These are phyloP conservation scores for Calcarius ornatus DNA, from an alignment of 2,113 vertebrate species.

Conservation along the genomic window DNA sequence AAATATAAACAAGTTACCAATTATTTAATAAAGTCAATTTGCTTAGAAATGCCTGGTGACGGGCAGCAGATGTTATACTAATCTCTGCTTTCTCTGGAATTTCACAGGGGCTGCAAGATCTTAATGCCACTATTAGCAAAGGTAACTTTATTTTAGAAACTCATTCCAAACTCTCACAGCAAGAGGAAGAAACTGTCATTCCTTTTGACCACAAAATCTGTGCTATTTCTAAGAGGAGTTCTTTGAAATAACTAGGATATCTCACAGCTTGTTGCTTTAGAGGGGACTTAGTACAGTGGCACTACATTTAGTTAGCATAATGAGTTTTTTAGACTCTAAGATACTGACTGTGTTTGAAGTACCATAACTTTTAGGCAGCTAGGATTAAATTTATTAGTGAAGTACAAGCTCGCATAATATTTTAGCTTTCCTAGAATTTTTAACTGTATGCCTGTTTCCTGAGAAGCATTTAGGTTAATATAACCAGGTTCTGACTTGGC, in stretches of 20 bases:
- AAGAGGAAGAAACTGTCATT: conserved; percentile 29
- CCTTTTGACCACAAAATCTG: conserved; percentile 43
- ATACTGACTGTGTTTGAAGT: neutral
- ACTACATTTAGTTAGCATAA: conserved; percentile 47
- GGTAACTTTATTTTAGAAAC: conserved; percentile 59
- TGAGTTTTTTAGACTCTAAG: neutral
- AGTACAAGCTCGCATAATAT: neutral
- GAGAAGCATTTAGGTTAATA: neutral
- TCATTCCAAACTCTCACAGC: neutral
- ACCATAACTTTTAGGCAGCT: neutral
- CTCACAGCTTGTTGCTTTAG: conserved; percentile 55
- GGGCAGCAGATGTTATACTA: conserved; percentile 19
- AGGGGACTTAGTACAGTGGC: neutral
- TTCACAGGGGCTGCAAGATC: conserved; percentile 15
- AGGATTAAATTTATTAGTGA: neutral
- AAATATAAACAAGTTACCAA: conserved; percentile 46
- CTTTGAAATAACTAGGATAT: conserved; percentile 63
- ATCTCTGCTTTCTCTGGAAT: conserved; percentile 46
- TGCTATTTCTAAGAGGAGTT: conserved; percentile 31
- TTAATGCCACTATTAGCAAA: conserved; percentile 31
- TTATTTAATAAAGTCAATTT: conserved; percentile 51
- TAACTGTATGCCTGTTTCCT: neutral
- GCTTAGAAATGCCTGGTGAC: conserved; percentile 3
- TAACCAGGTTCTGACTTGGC: neutral
- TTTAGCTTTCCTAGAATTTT: neutral